phyloP scores from a whole-genome alignment of 2,888 invertebrate genomes.

The Tetranychus truncatus region DNA sequence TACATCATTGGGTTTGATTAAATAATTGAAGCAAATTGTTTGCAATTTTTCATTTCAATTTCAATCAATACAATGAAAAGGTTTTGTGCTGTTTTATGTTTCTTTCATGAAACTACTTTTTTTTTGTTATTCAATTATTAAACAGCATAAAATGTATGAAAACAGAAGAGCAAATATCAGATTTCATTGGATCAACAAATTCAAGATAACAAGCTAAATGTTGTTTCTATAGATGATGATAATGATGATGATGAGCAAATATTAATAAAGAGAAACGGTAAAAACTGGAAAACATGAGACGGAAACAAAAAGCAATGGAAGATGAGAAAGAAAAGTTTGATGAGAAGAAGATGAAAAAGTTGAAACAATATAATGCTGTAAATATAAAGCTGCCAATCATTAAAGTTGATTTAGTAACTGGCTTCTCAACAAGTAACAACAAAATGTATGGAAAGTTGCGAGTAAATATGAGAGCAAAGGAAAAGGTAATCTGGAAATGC shows the following conservation, averaged over 20 bases:
- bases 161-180: neutral
- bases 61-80: too few relatives aligned
- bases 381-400: neutral
- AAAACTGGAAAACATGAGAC: neutral
- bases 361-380: neutral
- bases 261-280: neutral
- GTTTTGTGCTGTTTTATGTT: too few relatives aligned
- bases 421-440: neutral
- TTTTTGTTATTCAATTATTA: too few relatives aligned
- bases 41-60: too few relatives aligned
- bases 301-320: neutral
- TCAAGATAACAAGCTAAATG: neutral
- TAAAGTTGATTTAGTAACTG: constrained; percentile 1
- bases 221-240: neutral
- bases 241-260: neutral
- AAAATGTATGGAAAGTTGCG: neutral
- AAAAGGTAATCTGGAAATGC: neutral
- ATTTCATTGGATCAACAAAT: neutral
- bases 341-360: neutral
- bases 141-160: too few relatives aligned
- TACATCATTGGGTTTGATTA: neutral
- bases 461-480: neutral
- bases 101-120: too few relatives aligned
- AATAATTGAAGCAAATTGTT: too few relatives aligned
- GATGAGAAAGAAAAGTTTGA: neutral